Evolutionary conservation across 2,888 invertebrate species (phyloP).

Genomic region (Onchidella celtica): DNA sequence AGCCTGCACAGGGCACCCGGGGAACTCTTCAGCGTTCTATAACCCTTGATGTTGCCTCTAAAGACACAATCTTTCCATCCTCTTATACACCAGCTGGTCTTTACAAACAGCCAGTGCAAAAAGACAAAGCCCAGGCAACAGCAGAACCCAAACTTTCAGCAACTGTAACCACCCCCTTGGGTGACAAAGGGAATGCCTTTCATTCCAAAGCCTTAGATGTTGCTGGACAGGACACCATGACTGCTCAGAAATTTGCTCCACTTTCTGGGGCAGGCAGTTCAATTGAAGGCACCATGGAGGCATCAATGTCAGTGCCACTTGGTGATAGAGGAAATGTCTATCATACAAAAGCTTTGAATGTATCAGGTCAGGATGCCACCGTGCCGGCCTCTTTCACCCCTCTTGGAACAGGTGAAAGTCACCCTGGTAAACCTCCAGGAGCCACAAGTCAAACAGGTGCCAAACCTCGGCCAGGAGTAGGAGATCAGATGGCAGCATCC

Average conservation of each 20-base stretch:
- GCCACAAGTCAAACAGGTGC: conserved; percentile 13
- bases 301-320: neutral
- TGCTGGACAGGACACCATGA: conserved; percentile 12
- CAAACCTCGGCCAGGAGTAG: neutral
- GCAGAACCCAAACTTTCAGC: conserved; percentile 12
- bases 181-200: conserved; percentile 43
- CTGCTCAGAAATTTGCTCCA: neutral
- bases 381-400: neutral
- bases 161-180: neutral
- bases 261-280: conserved; percentile 1
- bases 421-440: conserved; percentile 21
- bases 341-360: conserved; percentile 30
- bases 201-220: conserved; percentile 32
- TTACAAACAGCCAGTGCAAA: neutral
- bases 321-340: conserved; percentile 27
- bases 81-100: neutral
- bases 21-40: neutral
- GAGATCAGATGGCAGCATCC: neutral
- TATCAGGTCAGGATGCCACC: conserved; percentile 16
- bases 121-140: neutral
- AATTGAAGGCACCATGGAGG: neutral
- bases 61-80: neutral
- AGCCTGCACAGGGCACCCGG: neutral
- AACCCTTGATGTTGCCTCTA: neutral
- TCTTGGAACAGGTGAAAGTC: conserved; percentile 6